Evolutionary conservation across 2,888 invertebrate species (phyloP), one percentile per base, ranked within the genome.

Genomic region (Lasioglossum calceatum): DNA sequence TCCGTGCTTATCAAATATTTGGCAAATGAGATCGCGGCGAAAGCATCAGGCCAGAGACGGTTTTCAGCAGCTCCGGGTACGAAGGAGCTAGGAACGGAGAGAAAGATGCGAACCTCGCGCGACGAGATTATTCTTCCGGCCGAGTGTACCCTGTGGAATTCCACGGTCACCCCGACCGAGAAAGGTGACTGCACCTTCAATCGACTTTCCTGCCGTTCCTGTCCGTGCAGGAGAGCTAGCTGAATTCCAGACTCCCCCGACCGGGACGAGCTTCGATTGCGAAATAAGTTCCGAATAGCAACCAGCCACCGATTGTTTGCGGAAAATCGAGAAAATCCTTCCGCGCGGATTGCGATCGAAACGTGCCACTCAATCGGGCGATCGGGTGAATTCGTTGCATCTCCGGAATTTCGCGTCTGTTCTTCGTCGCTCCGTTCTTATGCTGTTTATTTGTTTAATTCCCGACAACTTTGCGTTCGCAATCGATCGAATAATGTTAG

Each of bases 161-260:
- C 92, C 91, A 92, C 89, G 92, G 92, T 92, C 90, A 92, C 85
- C 89, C 88, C 76, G 86, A 85, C 84, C 84, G 91, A 82, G 92
- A 92, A 91, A 93, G 94, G 93, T 93, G 92, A 93, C 90, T 93
- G 93, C 93, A 93, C 93, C 92, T 93, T 93, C 92, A 92, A 92
- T 92, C 91, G 90, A 87, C 79, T 85, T 76, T 78, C 67, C 72
- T 64, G 79, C 74, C 73, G 67, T 78, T 79, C 84, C 87, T 82
- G 83, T 84, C 88, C 91, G 87, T 87, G 87, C 83, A 90, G 91
- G 84, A 87, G 88, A 87, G 88, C 85, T 42, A 42, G 71, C 70
- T 85, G 85, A 88, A 91, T 91, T 88, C 90, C 89, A 87, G 81
- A 12, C 42, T 42, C 71, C 70, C 79, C 77, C 67, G 83, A 77